Conservation (phyloP, 2,113 vertebrate genomes). For the Falco punctatus region DNA sequence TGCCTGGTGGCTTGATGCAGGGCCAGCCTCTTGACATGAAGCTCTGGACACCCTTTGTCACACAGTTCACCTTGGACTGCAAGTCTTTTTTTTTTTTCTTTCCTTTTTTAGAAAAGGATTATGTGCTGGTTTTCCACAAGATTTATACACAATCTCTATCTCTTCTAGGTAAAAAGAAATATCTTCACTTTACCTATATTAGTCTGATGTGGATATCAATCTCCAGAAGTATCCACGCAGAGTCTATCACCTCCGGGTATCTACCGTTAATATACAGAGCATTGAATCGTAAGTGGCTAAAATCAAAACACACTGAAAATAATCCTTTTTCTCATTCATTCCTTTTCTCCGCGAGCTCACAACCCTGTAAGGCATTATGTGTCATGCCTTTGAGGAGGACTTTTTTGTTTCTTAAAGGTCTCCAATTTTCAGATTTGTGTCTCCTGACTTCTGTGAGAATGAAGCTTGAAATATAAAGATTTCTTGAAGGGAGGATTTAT, state of each 20-base stretch:
- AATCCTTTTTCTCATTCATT: background rate
- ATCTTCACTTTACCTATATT: background rate
- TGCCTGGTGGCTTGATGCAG: background rate
- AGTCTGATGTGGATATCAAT: constrained; percentile 8
- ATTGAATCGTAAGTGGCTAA: background rate
- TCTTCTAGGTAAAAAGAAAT: constrained; percentile 8
- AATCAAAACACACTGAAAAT: background rate
- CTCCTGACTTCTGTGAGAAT: constrained; percentile 15
- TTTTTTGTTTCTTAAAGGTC: constrained; percentile 31
- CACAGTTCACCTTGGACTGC: background rate
- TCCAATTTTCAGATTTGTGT: constrained; percentile 7
- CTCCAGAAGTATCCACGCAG: background rate
- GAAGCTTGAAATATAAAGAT: constrained; percentile 16
- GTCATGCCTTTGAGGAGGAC: constrained; percentile 37
- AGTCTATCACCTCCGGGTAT: constrained; percentile 1
- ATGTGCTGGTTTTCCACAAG: background rate
- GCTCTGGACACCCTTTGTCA: background rate
- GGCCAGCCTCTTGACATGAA: background rate
- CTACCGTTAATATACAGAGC: background rate
- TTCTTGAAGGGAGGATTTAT: constrained; percentile 1
- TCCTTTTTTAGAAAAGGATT: background rate
- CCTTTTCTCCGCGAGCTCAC: background rate
- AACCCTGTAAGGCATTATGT: background rate
- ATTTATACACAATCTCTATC: background rate
- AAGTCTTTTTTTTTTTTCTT: background rate